These are phyloP conservation scores for Taxidea taxus DNA, from an alignment of 2,113 vertebrate species.

Conservation along the genomic window DNA sequence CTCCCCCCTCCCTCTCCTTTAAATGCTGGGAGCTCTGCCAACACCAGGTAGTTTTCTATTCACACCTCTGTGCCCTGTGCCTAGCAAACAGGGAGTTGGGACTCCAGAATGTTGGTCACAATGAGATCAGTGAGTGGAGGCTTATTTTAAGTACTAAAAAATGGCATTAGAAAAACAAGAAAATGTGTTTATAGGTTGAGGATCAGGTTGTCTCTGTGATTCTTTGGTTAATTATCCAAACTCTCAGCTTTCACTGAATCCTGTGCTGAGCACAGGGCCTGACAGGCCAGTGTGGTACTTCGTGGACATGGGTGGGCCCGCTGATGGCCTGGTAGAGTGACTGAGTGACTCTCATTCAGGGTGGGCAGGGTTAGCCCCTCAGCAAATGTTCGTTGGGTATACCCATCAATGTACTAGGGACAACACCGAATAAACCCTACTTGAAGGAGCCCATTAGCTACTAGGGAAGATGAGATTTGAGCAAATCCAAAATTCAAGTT, in stretches of 20 bases:
- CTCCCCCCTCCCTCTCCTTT: no score
- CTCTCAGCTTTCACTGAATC: background rate
- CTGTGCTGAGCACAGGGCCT: background rate
- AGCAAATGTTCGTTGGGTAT: no score
- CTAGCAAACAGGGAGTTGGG: background rate
- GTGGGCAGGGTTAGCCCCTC: background rate
- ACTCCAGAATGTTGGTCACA: background rate
- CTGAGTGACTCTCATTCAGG: background rate
- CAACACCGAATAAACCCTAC: background rate
- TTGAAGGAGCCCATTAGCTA: background rate
- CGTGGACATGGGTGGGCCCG: fast-evolving
- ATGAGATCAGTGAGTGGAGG: background rate
- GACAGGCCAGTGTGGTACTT: no score
- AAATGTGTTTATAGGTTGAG: background rate
- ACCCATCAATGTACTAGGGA: background rate
- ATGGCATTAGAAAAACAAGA: background rate
- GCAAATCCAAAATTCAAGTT: background rate
- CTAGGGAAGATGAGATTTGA: background rate
- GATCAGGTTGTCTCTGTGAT: background rate
- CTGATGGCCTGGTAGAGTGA: background rate
- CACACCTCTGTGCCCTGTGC: background rate
- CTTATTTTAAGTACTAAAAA: background rate
- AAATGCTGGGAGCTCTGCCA: background rate
- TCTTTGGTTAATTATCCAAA: background rate
- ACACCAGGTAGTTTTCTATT: background rate